Percentiles rank a stretch among this genome's conserved stretches.
These are phyloP conservation scores for Catostomus latipinnis DNA, from an alignment of 2,797 vertebrate genomes.

Conservation along the genomic window DNA sequence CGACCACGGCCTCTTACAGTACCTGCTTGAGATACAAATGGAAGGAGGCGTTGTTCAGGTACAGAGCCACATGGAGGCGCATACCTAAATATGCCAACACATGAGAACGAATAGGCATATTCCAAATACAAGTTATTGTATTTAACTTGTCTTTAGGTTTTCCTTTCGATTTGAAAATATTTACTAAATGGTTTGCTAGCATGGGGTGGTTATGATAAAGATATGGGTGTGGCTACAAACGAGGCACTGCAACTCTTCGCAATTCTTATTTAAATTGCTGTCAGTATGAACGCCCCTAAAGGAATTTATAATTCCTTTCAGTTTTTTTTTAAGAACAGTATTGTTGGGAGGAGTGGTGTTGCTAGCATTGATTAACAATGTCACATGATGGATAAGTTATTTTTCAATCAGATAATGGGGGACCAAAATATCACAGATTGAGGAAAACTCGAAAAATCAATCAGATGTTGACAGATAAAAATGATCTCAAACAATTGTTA, in stretches of 20 bases:
- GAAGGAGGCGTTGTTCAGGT: slow-evolving; percentile 54
- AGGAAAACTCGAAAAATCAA: slow-evolving; percentile 28
- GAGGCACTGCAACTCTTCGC: neutral
- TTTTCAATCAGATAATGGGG: slow-evolving; percentile 33
- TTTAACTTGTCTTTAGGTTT: neutral
- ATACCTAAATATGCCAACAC: slow-evolving; percentile 3
- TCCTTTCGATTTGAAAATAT: neutral
- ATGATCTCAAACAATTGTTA: slow-evolving; percentile 48
- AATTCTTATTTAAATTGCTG: slow-evolving; percentile 6
- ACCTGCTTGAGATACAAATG: slow-evolving; percentile 95
- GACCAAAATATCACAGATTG: slow-evolving; percentile 29
- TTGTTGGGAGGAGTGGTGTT: slow-evolving; percentile 19
- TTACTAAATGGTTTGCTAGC: slow-evolving; percentile 12
- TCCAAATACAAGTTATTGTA: neutral
- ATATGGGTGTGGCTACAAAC: neutral
- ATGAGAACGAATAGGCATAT: neutral
- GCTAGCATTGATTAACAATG: slow-evolving; percentile 16
- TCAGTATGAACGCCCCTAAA: slow-evolving; percentile 7
- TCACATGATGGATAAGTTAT: no score
- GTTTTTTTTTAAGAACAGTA: slow-evolving; percentile 1
- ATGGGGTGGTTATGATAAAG: neutral
- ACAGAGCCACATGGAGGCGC: slow-evolving; percentile 20
- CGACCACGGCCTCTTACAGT: slow-evolving; percentile 97
- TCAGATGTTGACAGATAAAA: slow-evolving; percentile 57
- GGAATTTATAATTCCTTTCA: neutral